Evolutionary conservation across 2,888 invertebrate genomes (phyloP), one percentile per base, ranked within the genome.

Genomic region (Germaria angustata): DNA sequence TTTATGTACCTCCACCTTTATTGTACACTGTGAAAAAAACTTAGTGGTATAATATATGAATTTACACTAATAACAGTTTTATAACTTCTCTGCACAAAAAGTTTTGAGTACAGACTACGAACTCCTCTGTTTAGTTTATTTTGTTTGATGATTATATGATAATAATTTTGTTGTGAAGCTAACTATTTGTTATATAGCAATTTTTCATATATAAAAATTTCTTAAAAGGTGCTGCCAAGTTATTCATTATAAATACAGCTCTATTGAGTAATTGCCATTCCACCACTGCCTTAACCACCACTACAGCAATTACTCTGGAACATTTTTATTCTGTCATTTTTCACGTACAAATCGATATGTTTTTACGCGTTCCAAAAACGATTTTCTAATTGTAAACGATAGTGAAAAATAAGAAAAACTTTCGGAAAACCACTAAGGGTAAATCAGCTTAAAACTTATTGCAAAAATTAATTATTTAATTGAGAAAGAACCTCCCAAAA

Each of bases 331-430:
- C 81, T 69, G 81, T 78, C 69, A 82, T 78, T 73, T 78, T 78
- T 82, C 73, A 82, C 73, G 81, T 82, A 69, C 81, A 77, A 79
- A 82, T 82, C 82, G 82, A 79, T 78, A 82, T 82, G 79, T 75
- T 79, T 82, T 66, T 53, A 75, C 82, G 82, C 71, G 79, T 79
- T 68, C 49, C 39, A 55, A 71, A 79, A 53, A 15, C 28, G 34
- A 75, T 51, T 65, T 63, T 69, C 55, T 71, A 32, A 71, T 61
- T 44, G 59, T 61, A 75, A 82, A 76, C 28, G 24, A 28, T 49
- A 57, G 66, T 71, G 39, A 76, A 76, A 77, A 61, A 39, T 9
- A 6, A 51, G 61, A 44, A 49, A 34, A 73, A 65, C 32, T 34
- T 46, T 36, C n/a, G 17, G 32, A 78, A 75, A 79, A 71, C 66